Evolutionary conservation across 2,888 invertebrate genomes (phyloP).

Genomic region (Melikaiella ostensackeni): DNA sequence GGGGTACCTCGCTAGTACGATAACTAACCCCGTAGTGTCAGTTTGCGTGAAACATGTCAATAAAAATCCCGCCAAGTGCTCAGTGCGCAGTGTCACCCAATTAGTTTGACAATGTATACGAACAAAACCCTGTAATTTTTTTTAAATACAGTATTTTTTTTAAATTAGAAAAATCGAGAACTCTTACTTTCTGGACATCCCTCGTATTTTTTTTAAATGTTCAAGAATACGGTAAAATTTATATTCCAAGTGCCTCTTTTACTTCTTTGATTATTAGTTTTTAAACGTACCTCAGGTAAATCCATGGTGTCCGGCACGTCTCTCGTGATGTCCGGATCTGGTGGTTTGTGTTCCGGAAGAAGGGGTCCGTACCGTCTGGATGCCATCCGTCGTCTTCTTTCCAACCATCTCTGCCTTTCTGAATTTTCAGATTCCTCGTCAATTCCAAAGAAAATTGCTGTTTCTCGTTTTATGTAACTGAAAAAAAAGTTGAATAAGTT

Average conservation of each 20-base stretch:
- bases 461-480: constrained; percentile 87
- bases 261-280: constrained; percentile 68
- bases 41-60: no score
- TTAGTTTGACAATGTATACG: no score
- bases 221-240: background rate
- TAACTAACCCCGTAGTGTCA: no score
- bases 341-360: constrained; percentile 81
- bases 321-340: constrained; percentile 81
- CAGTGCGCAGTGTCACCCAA: no score
- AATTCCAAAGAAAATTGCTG: constrained; percentile 91
- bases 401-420: constrained; percentile 87
- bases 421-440: constrained; percentile 87
- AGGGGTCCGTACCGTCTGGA: constrained; percentile 84
- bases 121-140: no score
- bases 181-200: no score
- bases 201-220: no score
- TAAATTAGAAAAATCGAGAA: no score
- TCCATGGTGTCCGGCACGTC: constrained; percentile 75
- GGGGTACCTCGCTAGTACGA: no score
- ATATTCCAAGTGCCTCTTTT: background rate
- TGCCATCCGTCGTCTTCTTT: constrained; percentile 88
- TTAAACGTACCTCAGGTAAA: constrained; percentile 72
- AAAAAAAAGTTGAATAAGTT: background rate
- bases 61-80: no score
- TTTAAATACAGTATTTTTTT: no score